Percentiles rank a stretch among this genome's conserved stretches.
Evolutionary conservation across 2,888 invertebrate species (phyloP).

Genomic region (Pyrgus malvae): DNA sequence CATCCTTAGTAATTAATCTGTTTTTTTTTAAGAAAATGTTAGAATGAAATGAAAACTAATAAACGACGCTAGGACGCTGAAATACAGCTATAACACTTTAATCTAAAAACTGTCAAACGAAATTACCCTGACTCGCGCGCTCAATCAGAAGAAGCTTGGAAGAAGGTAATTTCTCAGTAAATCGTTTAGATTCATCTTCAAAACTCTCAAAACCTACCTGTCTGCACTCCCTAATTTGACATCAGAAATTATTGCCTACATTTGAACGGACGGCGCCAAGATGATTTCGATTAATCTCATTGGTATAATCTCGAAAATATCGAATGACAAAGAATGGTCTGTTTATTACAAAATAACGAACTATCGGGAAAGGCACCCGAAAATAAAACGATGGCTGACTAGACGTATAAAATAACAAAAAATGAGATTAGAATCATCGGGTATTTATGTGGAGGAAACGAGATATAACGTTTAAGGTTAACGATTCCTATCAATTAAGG

Average conservation of each 20-base stretch:
- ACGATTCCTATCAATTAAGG: constrained; percentile 82
- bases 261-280: constrained; percentile 64
- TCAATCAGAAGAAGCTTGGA: no score
- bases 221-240: constrained; percentile 49
- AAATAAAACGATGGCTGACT: constrained; percentile 71
- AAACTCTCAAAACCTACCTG: neutral
- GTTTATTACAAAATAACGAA: constrained; percentile 79
- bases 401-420: constrained; percentile 72
- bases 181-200: neutral
- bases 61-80: no score
- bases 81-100: no score
- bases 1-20: no score
- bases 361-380: constrained; percentile 70
- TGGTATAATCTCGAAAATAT: constrained; percentile 68
- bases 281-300: constrained; percentile 56
- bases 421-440: constrained; percentile 70
- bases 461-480: constrained; percentile 72
- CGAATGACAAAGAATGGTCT: constrained; percentile 77
- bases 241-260: constrained; percentile 57
- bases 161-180: neutral
- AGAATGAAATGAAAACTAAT: no score
- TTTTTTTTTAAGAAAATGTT: no score
- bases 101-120: no score
- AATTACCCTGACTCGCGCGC: no score
- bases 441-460: constrained; percentile 77